A percentile compares a stretch with the other conserved stretches of the same genome.
phyloP scores from a whole-genome alignment of 2,113 vertebrate genomes.

The Narcine bancroftii region DNA sequence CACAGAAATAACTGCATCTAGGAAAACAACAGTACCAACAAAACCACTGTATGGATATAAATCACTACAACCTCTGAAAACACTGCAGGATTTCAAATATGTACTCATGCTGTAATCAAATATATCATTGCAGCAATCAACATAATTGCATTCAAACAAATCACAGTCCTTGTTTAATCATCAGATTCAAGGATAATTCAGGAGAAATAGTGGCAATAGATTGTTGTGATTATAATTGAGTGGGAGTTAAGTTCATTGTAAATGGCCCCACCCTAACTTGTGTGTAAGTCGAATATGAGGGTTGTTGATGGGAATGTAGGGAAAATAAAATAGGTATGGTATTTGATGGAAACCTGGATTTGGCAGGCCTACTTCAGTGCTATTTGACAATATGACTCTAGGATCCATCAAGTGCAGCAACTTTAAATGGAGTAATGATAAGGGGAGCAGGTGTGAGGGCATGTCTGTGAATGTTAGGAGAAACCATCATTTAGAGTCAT shows the following conservation, averaged over 20 bases:
- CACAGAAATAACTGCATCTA: conserved; percentile 17
- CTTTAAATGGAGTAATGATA: not conserved
- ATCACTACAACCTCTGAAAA: not conserved
- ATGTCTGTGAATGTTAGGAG: not conserved
- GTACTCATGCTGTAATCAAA: too few species aligned
- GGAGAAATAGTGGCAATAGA: not conserved
- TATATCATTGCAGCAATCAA: too few species aligned
- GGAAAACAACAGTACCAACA: not conserved
- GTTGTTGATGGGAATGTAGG: too few species aligned
- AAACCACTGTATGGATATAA: not conserved
- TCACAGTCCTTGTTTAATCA: not conserved
- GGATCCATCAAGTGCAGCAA: not conserved
- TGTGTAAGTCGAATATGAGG: too few species aligned
- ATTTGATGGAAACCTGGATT: too few species aligned
- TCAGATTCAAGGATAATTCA: not conserved
- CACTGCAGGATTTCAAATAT: not conserved
- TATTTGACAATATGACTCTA: too few species aligned
- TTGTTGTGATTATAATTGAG: not conserved
- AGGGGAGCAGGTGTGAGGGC: not conserved
- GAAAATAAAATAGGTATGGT: too few species aligned
- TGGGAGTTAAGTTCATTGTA: too few species aligned
- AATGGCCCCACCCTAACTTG: too few species aligned
- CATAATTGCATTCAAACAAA: not conserved
- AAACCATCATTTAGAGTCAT: too few species aligned
- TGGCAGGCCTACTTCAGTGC: too few species aligned